Base-by-base conservation (phyloP, 1,140 invertebrate species). In the Triops cancriformis region DNA sequence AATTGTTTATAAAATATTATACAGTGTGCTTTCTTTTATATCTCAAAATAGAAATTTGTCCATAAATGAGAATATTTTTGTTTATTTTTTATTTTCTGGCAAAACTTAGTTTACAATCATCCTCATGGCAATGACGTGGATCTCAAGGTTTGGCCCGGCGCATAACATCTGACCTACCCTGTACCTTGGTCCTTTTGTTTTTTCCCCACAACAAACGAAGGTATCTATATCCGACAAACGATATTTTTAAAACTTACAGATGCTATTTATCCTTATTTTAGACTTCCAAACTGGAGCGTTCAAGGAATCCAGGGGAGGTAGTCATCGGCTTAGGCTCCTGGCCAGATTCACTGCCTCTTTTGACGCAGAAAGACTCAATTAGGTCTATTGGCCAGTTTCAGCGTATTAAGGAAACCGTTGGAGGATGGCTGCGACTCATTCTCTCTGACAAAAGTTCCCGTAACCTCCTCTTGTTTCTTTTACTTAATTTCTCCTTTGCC, bases 401-500 rank as follows among this genome's bases (percentile, higher is more conserved):
- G 72, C 77, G 73, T 43, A 92, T 51, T 72, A 89, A 89, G 80
- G 92, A 93, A 81, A 93, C 91, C 82, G 81, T 94, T 0, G 85
- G 88, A 80, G 90, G 90, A 80, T 93, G 91, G 90, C 87, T 93
- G n/a, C 88, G 96, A 80, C 85, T 97, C 26, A 95, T 98, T 80
- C 94, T 97, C 83, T 91, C 95, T 1, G 96, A 99, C 84, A 90
- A 90, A 83, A 96, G 94, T 84, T 97, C 95, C 3, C 89, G 95
- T 81, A 98, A 98, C 86, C 87, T 99, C 79, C 97, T 98, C 84
- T 86, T 97, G n/a, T 98, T 99, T 83, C 88, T 98, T 0, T 79
- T 97, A 72, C 86, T 99, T 10, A 99, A 98, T 86, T 88, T 98
- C 79, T 95, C 94, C 3, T 97, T 97, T 86, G 95, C 97, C 3